Conservation (phyloP, 2,113 vertebrate species). For the Mastomys natalensis region DNA sequence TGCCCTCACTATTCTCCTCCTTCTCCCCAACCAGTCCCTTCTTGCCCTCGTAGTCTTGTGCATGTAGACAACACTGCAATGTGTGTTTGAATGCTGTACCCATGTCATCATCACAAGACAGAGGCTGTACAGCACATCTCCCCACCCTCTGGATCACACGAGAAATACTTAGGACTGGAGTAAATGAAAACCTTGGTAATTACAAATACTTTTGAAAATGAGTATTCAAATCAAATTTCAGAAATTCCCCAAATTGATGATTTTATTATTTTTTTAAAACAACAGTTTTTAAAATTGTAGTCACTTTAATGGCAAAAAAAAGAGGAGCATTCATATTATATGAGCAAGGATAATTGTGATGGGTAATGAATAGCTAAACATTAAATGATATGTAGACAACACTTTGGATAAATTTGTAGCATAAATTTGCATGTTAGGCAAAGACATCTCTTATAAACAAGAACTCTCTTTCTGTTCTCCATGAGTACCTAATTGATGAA, state of each 20-base stretch:
- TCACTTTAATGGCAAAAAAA: neutral
- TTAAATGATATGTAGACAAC: neutral
- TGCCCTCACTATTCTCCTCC: too few relatives aligned
- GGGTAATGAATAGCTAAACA: neutral
- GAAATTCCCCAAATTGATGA: neutral
- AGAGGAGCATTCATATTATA: neutral
- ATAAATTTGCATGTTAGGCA: neutral
- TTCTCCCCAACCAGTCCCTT: neutral
- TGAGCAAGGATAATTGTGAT: neutral
- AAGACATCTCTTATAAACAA: neutral
- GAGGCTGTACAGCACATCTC: too few relatives aligned
- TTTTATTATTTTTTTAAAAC: neutral
- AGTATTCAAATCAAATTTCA: neutral
- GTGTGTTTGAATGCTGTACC: neutral
- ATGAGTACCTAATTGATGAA: neutral
- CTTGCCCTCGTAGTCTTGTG: too few relatives aligned
- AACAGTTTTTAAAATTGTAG: too few relatives aligned
- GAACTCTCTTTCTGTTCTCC: neutral
- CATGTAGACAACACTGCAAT: neutral
- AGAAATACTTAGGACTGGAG: neutral
- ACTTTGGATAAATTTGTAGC: neutral
- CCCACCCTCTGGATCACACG: neutral
- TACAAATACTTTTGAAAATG: neutral
- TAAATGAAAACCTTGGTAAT: neutral
- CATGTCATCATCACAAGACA: too few relatives aligned